phyloP scores from a whole-genome alignment of 2,888 invertebrate genomes.

The Diabrotica balteata region DNA sequence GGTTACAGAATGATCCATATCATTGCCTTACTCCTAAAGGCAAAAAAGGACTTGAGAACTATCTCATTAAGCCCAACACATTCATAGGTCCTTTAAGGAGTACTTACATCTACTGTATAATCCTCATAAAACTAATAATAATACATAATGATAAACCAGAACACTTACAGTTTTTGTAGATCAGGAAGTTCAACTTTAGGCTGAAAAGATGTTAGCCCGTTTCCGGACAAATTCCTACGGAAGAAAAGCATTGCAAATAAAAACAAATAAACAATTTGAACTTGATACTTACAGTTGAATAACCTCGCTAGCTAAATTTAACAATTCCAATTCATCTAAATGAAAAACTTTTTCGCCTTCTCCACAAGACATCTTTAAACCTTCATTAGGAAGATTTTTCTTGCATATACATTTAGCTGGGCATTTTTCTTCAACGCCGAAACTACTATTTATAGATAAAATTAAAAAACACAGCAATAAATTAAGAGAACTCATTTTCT shows the following conservation, averaged over 20 bases:
- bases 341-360: slow-evolving; percentile 64
- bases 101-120: too few relatives aligned
- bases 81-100: too few relatives aligned
- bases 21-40: too few relatives aligned
- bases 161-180: slow-evolving; percentile 75
- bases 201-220: slow-evolving; percentile 67
- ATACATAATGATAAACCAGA: background rate
- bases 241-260: slow-evolving; percentile 35
- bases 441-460: slow-evolving; percentile 8
- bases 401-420: slow-evolving; percentile 64
- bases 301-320: slow-evolving; percentile 67
- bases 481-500: slow-evolving; percentile 12
- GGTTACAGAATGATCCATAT: too few relatives aligned
- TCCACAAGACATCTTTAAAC: slow-evolving; percentile 69
- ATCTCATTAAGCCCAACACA: too few relatives aligned
- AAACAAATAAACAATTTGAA: background rate
- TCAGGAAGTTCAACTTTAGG: slow-evolving; percentile 70
- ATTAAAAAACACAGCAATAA: slow-evolving; percentile 5
- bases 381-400: slow-evolving; percentile 61
- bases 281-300: slow-evolving; percentile 69
- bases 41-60: too few relatives aligned
- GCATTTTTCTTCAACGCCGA: slow-evolving; percentile 36
- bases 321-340: slow-evolving; percentile 69
- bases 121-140: too few relatives aligned
- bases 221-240: slow-evolving; percentile 72